Evolutionary conservation across 1,140 invertebrate species (phyloP).

Genomic region (Coenobita brevimanus): DNA sequence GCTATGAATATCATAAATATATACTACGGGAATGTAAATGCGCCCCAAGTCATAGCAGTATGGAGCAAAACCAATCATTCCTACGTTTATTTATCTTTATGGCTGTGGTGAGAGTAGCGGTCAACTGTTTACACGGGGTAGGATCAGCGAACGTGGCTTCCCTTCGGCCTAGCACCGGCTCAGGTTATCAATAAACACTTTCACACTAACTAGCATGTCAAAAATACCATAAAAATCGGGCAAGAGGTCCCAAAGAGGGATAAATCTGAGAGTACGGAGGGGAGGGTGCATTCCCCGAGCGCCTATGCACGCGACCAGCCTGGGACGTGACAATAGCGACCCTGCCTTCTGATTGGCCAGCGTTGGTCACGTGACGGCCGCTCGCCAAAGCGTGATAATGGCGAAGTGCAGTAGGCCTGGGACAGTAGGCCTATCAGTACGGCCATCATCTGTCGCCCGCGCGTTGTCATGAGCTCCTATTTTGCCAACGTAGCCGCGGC

Average conservation of each 20-base stretch:
- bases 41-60: no score
- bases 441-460: slow-evolving; percentile 65
- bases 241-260: slow-evolving; percentile 27
- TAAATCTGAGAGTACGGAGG: slow-evolving; percentile 21
- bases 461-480: slow-evolving; percentile 63
- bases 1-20: no score
- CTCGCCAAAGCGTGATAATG: slow-evolving; percentile 63
- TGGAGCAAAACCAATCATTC: no score
- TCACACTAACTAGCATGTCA: slow-evolving; percentile 45
- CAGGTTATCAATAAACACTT: slow-evolving; percentile 48
- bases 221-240: slow-evolving; percentile 57
- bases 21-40: no score
- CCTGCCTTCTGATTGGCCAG: slow-evolving; percentile 50
- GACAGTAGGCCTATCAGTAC: slow-evolving; percentile 64
- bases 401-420: slow-evolving; percentile 65
- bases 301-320: slow-evolving; percentile 49
- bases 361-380: slow-evolving; percentile 57
- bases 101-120: no score
- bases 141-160: background rate
- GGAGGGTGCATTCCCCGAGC: slow-evolving; percentile 27
- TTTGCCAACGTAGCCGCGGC: slow-evolving; percentile 48
- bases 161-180: slow-evolving; percentile 17
- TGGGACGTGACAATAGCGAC: slow-evolving; percentile 54
- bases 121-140: no score
- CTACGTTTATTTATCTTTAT: no score